These are phyloP conservation scores for Sphinx pinastri DNA, from an alignment of 2,888 invertebrate species.

Conservation along the genomic window DNA sequence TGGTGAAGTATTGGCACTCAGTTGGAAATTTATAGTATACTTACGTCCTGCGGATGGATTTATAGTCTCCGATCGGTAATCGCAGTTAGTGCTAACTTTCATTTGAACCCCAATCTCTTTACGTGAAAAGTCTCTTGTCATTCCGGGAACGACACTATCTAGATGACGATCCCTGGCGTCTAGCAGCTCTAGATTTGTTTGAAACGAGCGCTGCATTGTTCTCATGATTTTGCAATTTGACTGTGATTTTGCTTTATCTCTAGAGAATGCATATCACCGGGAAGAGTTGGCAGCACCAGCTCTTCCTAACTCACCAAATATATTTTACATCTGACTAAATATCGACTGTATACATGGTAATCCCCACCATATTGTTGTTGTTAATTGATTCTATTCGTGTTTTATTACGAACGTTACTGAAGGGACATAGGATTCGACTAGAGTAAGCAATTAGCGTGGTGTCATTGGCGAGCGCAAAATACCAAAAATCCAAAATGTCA, in stretches of 20 bases:
- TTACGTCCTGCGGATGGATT: conserved; percentile 24
- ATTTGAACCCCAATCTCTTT: conserved; percentile 21
- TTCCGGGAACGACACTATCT: conserved; percentile 6
- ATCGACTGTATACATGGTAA: too few relatives aligned
- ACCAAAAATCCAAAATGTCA: too few relatives aligned
- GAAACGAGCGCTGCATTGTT: not conserved
- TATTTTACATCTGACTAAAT: too few relatives aligned
- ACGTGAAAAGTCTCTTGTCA: conserved; percentile 33
- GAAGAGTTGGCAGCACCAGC: too few relatives aligned
- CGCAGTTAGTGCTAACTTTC: conserved; percentile 18
- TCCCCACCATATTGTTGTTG: too few relatives aligned
- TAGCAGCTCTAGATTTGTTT: not conserved
- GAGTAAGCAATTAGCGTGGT: too few relatives aligned
- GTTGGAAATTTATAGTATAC: conserved; percentile 26
- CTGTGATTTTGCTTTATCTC: not conserved
- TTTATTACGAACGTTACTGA: too few relatives aligned
- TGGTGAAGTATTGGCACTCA: conserved; percentile 24
- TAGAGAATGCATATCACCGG: too few relatives aligned
- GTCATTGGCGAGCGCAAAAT: too few relatives aligned
- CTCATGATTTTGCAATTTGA: not conserved
- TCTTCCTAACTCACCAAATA: too few relatives aligned
- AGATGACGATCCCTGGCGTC: not conserved
- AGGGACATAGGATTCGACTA: too few relatives aligned
- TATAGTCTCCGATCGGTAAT: conserved; percentile 24
- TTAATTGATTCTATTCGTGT: too few relatives aligned